Conservation (phyloP, 2,888 invertebrate genomes). For the Incurvaria masculella region DNA sequence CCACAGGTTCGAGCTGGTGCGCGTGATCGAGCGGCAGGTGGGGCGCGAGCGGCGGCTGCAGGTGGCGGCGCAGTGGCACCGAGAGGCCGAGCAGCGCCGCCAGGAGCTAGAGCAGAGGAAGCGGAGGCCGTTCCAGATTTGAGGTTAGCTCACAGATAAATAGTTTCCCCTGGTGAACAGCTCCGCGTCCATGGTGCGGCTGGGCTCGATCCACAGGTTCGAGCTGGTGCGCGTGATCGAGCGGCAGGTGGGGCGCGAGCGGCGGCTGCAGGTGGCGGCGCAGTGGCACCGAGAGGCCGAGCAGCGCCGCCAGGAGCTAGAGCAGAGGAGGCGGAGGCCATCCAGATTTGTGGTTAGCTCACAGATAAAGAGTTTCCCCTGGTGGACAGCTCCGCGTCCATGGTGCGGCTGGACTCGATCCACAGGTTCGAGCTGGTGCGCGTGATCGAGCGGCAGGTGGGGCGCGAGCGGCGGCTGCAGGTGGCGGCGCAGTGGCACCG, state of each 20-base stretch:
- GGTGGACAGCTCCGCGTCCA: constrained; percentile 87
- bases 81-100: constrained; percentile 63
- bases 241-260: constrained; percentile 79
- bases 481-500: constrained; percentile 75
- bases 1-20: constrained; percentile 83
- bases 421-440: constrained; percentile 86
- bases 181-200: constrained; percentile 84
- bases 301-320: constrained; percentile 49
- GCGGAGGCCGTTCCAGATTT: constrained; percentile 74
- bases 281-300: constrained; percentile 74
- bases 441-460: constrained; percentile 83
- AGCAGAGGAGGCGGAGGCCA: constrained; percentile 62
- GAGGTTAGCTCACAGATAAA: too few species aligned
- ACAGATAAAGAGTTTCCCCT: constrained; percentile 72
- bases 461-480: constrained; percentile 74
- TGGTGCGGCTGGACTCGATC: constrained; percentile 94
- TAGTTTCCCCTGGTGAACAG: constrained; percentile 96
- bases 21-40: constrained; percentile 82
- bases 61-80: constrained; percentile 74
- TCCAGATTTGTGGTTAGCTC: constrained; percentile 76
- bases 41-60: constrained; percentile 78
- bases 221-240: constrained; percentile 87
- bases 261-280: constrained; percentile 74
- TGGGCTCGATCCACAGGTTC: constrained; percentile 91
- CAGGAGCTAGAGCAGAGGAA: constrained; percentile 52